Conservation (phyloP, 2,113 vertebrate species). For the Carlito syrichta region DNA sequence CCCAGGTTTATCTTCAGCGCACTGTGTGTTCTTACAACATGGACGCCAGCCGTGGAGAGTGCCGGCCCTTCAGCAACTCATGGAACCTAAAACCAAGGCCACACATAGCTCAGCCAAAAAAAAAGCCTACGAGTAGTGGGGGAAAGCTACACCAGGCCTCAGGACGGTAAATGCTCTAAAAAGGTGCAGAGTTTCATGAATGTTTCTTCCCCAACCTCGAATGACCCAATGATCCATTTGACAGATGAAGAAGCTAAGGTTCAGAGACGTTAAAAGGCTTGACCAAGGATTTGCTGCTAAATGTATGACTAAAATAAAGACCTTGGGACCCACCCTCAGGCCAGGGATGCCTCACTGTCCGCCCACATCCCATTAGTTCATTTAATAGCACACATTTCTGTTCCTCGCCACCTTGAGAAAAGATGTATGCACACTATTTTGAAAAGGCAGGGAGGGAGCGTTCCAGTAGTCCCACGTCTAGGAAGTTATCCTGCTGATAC, state of each 20-base stretch:
- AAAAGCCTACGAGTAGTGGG: neutral
- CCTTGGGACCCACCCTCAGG: no score
- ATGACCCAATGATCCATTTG: neutral
- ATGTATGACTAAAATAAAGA: neutral
- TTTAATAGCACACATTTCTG: neutral
- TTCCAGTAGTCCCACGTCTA: neutral
- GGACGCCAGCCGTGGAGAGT: neutral
- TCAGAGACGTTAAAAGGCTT: neutral
- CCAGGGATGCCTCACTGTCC: no score
- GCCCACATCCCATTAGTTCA: neutral
- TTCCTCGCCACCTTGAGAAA: neutral
- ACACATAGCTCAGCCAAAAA: neutral
- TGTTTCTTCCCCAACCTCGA: neutral
- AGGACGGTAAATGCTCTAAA: neutral
- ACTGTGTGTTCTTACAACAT: fast-evolving
- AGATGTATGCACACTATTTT: neutral
- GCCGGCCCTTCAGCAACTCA: neutral
- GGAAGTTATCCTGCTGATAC: neutral
- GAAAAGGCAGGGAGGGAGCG: neutral
- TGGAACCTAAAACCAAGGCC: neutral
- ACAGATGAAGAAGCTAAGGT: neutral
- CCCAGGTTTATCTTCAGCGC: neutral
- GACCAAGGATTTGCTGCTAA: neutral
- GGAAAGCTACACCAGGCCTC: neutral
- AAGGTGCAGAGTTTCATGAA: neutral